Conservation (phyloP, 2,797 vertebrate species). For the Cygnus olor region DNA sequence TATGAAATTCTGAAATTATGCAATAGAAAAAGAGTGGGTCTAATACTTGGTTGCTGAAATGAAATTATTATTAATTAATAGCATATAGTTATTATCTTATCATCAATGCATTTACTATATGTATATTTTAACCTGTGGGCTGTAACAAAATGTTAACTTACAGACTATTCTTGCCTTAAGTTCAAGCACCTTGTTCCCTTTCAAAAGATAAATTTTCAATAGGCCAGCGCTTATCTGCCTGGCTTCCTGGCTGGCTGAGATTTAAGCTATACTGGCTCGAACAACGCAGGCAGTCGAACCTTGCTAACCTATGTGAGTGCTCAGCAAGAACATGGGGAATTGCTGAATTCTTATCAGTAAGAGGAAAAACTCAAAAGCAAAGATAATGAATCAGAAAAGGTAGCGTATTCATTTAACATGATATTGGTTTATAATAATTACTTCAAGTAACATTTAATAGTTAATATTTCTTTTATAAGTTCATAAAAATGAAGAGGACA, state of each 20-base stretch:
- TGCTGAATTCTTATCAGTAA: neutral
- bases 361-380: neutral
- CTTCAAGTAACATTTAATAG: neutral
- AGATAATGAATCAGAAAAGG: slow-evolving; percentile 65
- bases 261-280: slow-evolving; percentile 26
- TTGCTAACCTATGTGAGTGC: neutral
- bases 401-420: neutral
- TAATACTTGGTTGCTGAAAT: neutral
- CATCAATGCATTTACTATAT: neutral
- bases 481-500: neutral
- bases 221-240: slow-evolving; percentile 41
- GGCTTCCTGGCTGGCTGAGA: neutral
- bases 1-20: neutral
- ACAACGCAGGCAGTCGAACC: neutral
- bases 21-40: neutral
- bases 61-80: neutral
- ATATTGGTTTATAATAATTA: neutral
- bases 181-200: neutral
- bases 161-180: neutral
- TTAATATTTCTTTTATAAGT: neutral
- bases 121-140: neutral
- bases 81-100: neutral
- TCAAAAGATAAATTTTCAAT: slow-evolving; percentile 28
- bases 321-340: slow-evolving; percentile 2
- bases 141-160: neutral